A percentile compares a stretch with the other conserved stretches of the same genome.
Conservation (phyloP, 2,888 invertebrate species). For the Andrena camellia region DNA sequence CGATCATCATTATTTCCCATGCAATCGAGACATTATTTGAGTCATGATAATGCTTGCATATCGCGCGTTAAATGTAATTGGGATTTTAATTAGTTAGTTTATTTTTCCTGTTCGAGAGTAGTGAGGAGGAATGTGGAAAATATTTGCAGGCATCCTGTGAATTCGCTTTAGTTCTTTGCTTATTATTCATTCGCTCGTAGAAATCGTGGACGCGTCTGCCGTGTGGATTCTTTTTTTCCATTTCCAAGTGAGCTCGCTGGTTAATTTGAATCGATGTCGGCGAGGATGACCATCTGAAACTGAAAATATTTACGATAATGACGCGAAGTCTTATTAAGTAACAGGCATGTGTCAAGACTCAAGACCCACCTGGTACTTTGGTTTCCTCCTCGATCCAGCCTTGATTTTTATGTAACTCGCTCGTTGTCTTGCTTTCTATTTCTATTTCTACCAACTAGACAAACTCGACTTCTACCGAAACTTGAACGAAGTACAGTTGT, state of each 20-base stretch:
- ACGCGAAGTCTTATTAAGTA: constrained; percentile 52
- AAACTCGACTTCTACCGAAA: neutral
- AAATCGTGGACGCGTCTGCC: neutral
- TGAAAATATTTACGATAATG: constrained; percentile 57
- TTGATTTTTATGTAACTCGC: constrained; percentile 47
- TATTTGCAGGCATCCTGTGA: neutral
- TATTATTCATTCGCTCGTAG: neutral
- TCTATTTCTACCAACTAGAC: neutral
- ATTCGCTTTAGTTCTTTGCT: neutral
- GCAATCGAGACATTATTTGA: neutral
- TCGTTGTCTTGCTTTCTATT: constrained; percentile 28
- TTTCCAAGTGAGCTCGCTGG: neutral
- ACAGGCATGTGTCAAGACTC: constrained; percentile 29
- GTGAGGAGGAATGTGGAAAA: neutral
- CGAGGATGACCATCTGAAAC: constrained; percentile 36
- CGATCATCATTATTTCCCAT: neutral
- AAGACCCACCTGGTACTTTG: constrained; percentile 18
- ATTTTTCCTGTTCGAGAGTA: neutral
- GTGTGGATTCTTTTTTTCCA: neutral
- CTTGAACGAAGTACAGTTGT: neutral
- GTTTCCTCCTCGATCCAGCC: constrained; percentile 31
- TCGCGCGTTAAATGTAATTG: neutral
- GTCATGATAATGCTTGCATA: neutral
- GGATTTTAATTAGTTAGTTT: neutral
- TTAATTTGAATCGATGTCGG: constrained; percentile 37